These are phyloP conservation scores for Chionoecetes opilio DNA, from an alignment of 1,140 invertebrate genomes.

Conservation along the genomic window DNA sequence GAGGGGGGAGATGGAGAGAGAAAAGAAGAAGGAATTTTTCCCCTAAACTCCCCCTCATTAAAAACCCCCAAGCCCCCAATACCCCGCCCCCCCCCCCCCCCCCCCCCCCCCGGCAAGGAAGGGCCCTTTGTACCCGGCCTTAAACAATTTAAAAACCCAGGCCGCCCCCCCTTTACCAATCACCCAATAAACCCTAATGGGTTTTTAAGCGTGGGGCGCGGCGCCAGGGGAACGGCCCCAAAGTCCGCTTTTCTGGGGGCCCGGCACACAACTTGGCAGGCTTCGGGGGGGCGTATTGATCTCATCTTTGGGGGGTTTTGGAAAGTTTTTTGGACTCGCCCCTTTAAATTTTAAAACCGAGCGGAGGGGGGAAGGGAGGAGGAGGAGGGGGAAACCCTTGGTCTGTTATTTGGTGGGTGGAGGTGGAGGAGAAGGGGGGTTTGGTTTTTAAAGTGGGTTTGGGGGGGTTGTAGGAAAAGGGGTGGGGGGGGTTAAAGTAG, in stretches of 20 bases:
- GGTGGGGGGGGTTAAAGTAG: too few species aligned
- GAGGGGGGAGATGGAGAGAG: constrained; percentile 36
- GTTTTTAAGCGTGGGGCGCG: not conserved
- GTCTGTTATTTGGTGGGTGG: not conserved
- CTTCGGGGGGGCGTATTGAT: not conserved
- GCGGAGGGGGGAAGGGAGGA: not conserved
- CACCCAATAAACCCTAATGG: not conserved
- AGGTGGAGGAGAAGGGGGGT: not conserved
- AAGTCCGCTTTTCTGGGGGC: not conserved
- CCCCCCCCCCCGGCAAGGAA: too few species aligned
- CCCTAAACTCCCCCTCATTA: not conserved
- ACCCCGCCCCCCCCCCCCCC: not conserved
- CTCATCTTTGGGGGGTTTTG: not conserved
- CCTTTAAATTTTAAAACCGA: not conserved
- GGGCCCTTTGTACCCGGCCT: not conserved
- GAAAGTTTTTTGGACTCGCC: constrained; percentile 2
- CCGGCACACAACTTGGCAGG: not conserved
- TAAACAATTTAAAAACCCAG: not conserved
- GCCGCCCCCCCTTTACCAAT: not conserved
- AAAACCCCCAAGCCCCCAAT: too few species aligned
- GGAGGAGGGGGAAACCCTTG: not conserved
- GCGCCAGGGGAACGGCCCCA: not conserved
- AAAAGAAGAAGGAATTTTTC: not conserved
- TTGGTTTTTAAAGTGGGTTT: too few species aligned
- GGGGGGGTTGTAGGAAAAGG: too few species aligned